Conservation (phyloP, 2,113 vertebrate genomes). For the Ellobius talpinus region DNA sequence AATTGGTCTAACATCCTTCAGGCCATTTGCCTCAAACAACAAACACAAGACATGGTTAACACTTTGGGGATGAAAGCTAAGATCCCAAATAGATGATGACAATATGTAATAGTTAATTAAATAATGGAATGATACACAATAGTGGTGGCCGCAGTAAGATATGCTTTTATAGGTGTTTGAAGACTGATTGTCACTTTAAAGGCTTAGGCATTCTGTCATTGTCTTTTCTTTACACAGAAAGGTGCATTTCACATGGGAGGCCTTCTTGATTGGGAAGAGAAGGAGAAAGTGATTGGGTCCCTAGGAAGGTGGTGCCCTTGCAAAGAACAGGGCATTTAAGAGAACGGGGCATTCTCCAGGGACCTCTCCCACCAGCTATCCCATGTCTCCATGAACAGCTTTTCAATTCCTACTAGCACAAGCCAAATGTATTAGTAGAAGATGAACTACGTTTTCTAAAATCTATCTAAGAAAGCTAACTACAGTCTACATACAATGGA, state of each 20-base stretch:
- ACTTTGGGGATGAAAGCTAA: conserved; percentile 1
- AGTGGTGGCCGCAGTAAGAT: not conserved
- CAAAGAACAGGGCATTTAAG: not conserved
- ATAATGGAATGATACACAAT: not conserved
- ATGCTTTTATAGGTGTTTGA: not conserved
- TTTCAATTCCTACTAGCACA: conserved; percentile 74
- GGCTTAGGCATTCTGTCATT: not conserved
- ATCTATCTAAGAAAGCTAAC: conserved; percentile 85
- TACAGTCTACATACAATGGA: conserved; percentile 81
- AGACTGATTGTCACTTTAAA: not conserved
- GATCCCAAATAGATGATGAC: not conserved
- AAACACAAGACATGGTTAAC: not conserved
- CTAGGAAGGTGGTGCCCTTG: not conserved
- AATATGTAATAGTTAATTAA: conserved; percentile 22
- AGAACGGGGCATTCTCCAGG: not conserved
- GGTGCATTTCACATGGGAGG: conserved; percentile 4
- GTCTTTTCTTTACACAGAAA: not conserved
- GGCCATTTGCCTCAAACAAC: conserved; percentile 7
- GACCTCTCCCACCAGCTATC: not conserved
- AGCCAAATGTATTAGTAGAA: conserved; percentile 85
- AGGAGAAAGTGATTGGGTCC: not conserved
- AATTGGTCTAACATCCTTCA: not conserved
- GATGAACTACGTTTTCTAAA: conserved; percentile 84
- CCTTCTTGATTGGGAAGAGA: not conserved
- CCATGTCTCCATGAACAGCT: conserved; percentile 76